Evolutionary conservation across 2,113 vertebrate species (phyloP), one percentile per base, ranked within the genome.

Genomic region (Solenodon paradoxus): DNA sequence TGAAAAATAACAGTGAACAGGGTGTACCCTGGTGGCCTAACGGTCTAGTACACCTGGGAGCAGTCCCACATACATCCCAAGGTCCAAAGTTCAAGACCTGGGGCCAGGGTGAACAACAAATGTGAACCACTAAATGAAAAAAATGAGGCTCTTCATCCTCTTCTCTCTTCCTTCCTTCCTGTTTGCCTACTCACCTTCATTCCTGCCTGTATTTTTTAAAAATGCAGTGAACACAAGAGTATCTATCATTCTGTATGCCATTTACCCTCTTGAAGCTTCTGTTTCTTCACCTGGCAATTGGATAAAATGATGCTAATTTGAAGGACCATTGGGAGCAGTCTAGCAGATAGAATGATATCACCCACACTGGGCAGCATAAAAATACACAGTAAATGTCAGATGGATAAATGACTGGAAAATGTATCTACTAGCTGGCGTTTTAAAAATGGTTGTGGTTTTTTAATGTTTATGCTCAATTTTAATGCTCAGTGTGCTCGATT

Each of bases 221-320:
- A n/a, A n/a, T n/a, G n/a, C n/a, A n/a, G n/a, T n/a, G n/a, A n/a
- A n/a, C n/a, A n/a, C n/a, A n/a, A n/a, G n/a, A n/a, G n/a, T n/a
- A n/a, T n/a, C n/a, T n/a, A n/a, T 92, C 49, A 63, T 79, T 28
- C 45, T 91, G 12, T 80, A n/a, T 82, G n/a, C 82, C 40, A 61
- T 75, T 96, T 78, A 89, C 15, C 30, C 22, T 81, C 42, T 82
- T 81, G 26, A n/a, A n/a, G n/a, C n/a, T n/a, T n/a, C n/a, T n/a
- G n/a, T n/a, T n/a, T n/a, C n/a, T n/a, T n/a, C n/a, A 51, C 51
- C 38, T 84, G 55, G 11, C 22, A 64, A 71, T 75, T 94, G 75
- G 96, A 57, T 83, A 95, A 95, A 90, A 90, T 80, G 35, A 88
- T 96, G 51, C 24, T 90, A 57, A 51, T 40, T 93, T 64, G 64